Percentiles rank a stretch among this genome's conserved stretches.
phyloP scores from a whole-genome alignment of 2,888 invertebrate species.

The Hypercompe scribonia region DNA sequence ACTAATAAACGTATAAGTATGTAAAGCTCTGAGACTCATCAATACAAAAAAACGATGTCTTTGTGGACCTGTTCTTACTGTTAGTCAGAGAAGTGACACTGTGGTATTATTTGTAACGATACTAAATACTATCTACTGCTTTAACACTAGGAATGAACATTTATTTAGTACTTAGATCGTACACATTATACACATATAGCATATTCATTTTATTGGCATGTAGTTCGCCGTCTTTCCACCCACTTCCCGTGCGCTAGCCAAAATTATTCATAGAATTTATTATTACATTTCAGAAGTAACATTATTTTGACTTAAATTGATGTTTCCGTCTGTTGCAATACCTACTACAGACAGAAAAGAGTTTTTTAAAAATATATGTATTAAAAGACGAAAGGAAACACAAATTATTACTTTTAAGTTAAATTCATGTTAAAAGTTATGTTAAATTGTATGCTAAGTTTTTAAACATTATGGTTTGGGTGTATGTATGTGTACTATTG shows the following conservation, averaged over 20 bases:
- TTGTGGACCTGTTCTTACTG: too few relatives aligned
- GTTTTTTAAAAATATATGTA: neutral
- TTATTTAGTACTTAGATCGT: neutral
- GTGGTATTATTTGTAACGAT: too few relatives aligned
- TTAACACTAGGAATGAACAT: neutral
- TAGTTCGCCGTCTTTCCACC: conserved; percentile 34
- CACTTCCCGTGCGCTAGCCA: conserved; percentile 19
- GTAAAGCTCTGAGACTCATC: too few relatives aligned
- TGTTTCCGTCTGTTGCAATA: neutral
- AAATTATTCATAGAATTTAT: conserved; percentile 11
- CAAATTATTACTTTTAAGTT: neutral
- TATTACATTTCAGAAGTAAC: conserved; percentile 20
- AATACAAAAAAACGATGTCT: too few relatives aligned
- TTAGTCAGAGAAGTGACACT: too few relatives aligned
- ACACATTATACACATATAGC: neutral
- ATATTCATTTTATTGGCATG: conserved; percentile 3
- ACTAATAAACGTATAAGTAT: too few relatives aligned
- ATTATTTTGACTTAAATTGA: conserved; percentile 2
- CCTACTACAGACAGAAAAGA: neutral
- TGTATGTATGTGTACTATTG: too few relatives aligned
- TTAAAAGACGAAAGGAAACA: neutral
- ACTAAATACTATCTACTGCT: neutral
- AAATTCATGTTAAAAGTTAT: too few relatives aligned
- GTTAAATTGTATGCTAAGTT: too few relatives aligned
- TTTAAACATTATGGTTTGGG: too few relatives aligned